These are phyloP conservation scores for Beroe ovata DNA, from an alignment of 37 sponge, comb jelly and placozoan genomes.

Conservation along the genomic window DNA sequence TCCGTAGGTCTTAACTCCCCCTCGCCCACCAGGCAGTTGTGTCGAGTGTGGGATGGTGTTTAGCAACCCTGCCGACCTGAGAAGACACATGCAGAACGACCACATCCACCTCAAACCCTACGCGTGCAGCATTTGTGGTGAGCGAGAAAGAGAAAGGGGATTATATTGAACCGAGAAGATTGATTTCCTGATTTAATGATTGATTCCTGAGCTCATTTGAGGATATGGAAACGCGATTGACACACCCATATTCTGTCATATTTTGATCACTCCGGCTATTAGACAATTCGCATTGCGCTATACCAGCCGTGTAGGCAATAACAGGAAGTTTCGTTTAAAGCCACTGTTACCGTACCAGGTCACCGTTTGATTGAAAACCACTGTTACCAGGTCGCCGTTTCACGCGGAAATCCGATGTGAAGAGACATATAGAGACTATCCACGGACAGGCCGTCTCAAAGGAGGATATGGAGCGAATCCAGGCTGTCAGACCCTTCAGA, in stretches of 20 bases:
- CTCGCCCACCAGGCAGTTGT: background rate
- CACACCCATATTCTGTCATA: no score
- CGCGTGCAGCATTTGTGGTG: slow-evolving; percentile 64
- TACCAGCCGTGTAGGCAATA: no score
- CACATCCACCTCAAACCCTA: slow-evolving; percentile 65
- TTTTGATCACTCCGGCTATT: no score
- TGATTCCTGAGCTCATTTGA: no score
- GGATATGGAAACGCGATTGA: no score
- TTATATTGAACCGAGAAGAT: background rate
- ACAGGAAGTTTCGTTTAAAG: no score
- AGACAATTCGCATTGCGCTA: no score
- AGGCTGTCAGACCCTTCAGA: slow-evolving; percentile 60
- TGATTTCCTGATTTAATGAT: background rate
- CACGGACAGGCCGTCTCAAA: slow-evolving; percentile 66
- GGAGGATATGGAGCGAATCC: slow-evolving; percentile 59
- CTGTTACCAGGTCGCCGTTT: slow-evolving; percentile 58
- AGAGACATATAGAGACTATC: slow-evolving; percentile 61
- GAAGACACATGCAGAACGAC: slow-evolving; percentile 58
- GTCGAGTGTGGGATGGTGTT: slow-evolving; percentile 47
- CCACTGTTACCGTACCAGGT: no score
- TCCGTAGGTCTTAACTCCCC: no score
- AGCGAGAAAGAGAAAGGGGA: no score
- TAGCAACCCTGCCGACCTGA: slow-evolving; percentile 9
- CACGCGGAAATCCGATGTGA: slow-evolving; percentile 53
- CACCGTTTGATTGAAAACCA: no score